These are phyloP conservation scores for Escarpia spicata DNA, from an alignment of 2,888 invertebrate species.

Conservation along the genomic window DNA sequence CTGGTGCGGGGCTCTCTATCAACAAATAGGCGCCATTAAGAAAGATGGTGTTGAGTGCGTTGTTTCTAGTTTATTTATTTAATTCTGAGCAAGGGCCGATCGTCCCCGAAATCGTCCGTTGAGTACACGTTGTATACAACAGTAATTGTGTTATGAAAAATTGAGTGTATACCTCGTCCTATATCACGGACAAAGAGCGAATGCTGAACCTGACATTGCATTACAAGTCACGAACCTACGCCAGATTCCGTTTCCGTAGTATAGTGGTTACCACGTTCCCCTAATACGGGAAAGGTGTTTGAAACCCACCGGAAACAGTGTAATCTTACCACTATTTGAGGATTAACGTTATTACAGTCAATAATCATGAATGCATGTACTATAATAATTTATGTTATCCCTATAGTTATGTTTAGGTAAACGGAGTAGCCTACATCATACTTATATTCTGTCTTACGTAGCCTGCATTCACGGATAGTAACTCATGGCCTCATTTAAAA, in stretches of 20 bases:
- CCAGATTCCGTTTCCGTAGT: not conserved
- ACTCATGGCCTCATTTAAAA: too few species aligned
- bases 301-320: not conserved
- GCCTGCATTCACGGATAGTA: too few species aligned
- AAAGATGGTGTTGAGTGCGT: too few species aligned
- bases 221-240: not conserved
- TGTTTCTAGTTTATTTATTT: not conserved
- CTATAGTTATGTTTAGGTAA: too few species aligned
- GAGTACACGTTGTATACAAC: too few species aligned
- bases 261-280: not conserved
- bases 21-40: too few species aligned
- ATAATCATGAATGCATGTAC: not conserved
- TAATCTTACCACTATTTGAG: not conserved
- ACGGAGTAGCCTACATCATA: too few species aligned
- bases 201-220: not conserved
- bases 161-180: not conserved
- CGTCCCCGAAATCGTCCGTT: not conserved
- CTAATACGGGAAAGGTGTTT: not conserved
- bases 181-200: not conserved
- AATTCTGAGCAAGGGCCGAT: not conserved
- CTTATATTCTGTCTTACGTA: too few species aligned
- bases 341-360: not conserved
- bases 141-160: not conserved
- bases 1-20: not conserved
- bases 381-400: too few species aligned